Evolutionary conservation across 2,888 invertebrate genomes (phyloP).

Genomic region (Lochmaea capreae): DNA sequence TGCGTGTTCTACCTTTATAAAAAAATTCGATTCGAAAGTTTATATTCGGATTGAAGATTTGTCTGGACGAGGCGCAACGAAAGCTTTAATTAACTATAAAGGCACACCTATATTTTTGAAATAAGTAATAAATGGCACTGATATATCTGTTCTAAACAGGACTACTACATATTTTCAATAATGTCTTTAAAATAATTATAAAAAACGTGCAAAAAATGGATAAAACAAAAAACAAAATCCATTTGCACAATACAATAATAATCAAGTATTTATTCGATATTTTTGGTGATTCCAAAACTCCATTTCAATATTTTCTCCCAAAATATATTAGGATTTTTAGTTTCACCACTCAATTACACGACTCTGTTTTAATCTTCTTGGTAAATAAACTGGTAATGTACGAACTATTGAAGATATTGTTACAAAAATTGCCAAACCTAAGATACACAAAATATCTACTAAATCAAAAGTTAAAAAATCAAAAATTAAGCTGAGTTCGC

Average conservation of each 20-base stretch:
- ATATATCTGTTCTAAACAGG: not conserved
- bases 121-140: not conserved
- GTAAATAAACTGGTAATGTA: not conserved
- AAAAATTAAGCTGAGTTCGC: no score
- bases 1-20: no score
- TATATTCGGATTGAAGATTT: no score
- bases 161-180: not conserved
- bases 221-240: conserved; percentile 7
- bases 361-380: not conserved
- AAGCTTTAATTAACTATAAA: not conserved
- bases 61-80: not conserved
- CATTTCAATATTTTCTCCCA: not conserved
- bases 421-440: not conserved
- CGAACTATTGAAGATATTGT: not conserved
- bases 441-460: no score
- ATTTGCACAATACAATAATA: not conserved
- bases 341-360: not conserved
- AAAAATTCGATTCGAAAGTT: no score
- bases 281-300: not conserved
- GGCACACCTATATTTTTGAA: not conserved
- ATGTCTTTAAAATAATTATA: not conserved
- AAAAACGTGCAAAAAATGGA: not conserved
- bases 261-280: not conserved
- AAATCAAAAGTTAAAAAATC: no score
- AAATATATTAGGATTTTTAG: not conserved